Conservation (phyloP, 2,113 vertebrate species). For the Psittacara wagleri region DNA sequence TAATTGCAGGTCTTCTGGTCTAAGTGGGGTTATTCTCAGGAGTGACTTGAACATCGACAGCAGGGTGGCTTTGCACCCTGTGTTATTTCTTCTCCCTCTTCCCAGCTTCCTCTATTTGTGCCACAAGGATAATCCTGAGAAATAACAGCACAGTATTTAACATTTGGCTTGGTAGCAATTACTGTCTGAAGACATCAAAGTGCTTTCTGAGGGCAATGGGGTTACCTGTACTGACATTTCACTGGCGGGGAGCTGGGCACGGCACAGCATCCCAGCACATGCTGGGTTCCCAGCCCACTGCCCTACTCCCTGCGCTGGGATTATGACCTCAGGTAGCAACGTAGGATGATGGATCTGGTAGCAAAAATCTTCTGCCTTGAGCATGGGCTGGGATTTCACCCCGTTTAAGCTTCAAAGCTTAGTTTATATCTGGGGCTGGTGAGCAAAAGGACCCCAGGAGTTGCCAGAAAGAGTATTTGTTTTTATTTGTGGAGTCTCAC, state of each 20-base stretch:
- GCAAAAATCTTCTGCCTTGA: neutral
- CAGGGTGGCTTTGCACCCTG: neutral
- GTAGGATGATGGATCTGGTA: neutral
- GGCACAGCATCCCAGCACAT: neutral
- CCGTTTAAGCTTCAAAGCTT: neutral
- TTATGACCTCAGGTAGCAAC: neutral
- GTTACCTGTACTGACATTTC: neutral
- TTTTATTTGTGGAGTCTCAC: neutral
- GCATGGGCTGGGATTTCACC: neutral
- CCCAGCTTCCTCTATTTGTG: neutral
- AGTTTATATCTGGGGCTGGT: neutral
- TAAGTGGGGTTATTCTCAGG: neutral
- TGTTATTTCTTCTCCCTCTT: slow-evolving; percentile 11
- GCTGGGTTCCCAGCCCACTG: neutral
- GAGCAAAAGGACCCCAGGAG: neutral
- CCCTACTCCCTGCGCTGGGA: neutral
- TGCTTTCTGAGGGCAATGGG: neutral
- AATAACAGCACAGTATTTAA: slow-evolving; percentile 6
- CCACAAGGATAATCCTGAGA: neutral
- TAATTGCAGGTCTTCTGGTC: slow-evolving; percentile 18
- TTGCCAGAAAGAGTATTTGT: neutral
- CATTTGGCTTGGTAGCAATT: slow-evolving; percentile 11
- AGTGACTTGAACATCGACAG: neutral
- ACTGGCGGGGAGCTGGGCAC: accelerated
- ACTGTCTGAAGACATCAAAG: neutral